Evolutionary conservation across 92 coral and sea anemone genomes (phyloP), one percentile per base, ranked within the genome.

Genomic region (Bergia puertoricense): DNA sequence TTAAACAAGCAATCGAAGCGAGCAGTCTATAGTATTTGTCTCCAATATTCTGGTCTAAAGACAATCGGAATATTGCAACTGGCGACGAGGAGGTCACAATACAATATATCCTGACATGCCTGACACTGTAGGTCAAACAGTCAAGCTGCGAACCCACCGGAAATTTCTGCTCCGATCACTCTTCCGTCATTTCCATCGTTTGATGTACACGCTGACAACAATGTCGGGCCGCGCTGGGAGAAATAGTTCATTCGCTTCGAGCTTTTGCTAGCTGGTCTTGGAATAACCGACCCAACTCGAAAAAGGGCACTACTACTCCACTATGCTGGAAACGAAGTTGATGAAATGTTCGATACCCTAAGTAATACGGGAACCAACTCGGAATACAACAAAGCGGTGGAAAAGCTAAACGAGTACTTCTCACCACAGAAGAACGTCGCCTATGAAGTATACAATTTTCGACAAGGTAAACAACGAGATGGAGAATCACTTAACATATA

Each of bases 171-270:
- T 16, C 74, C 51, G 8, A 79, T 51, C 67, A 79, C 83, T 4
- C 72, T 89, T 59, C 91, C 85, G 40, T 23, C 74, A 50, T 77
- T 85, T 77, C 65, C 81, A 45, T 38, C 81, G 59, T 88, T 89
- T 14, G 91, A 89, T 15, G 89, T 89, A 37, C 92, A 85, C 86
- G 89, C 89, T 56, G 89, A 90, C 86, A 84, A 82, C 81, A 89
- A 77, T 38, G 89, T 85, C 56, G 91, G 91, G 1, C 88, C 91
- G 13, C 50, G 72, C 11, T 85, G 88, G 73, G 5, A 50, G 5
- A 85, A 85, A 74, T 85, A 73, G 88, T 72, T 85, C 38, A 42
- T 20, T 4, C 71, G 82, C 1, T 85, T 85, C 36, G 71, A 85
- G 30, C 69, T 20, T 4, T 16, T 57, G 18, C 66, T 14, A 2